Conservation (phyloP, 2,113 vertebrate species). For the Sander lucioperca region DNA sequence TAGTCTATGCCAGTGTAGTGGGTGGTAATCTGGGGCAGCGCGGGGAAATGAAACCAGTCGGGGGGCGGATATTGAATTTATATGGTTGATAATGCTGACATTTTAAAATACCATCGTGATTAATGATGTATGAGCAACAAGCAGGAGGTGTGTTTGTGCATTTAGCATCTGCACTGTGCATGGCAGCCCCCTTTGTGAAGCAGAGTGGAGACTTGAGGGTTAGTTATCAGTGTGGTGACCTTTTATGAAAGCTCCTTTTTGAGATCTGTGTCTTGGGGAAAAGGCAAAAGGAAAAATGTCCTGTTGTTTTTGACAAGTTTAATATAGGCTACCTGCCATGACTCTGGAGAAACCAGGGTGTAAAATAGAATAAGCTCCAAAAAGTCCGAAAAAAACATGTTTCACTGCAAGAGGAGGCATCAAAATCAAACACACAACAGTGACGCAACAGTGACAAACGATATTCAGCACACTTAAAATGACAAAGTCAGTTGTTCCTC, state of each 20-base stretch:
- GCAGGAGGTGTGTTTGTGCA: constrained; percentile 65
- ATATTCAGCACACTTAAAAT: background rate
- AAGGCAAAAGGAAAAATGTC: background rate
- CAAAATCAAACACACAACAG: background rate
- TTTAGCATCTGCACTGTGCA: constrained; percentile 10
- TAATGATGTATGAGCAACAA: constrained; percentile 77
- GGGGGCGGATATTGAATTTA: constrained; percentile 60
- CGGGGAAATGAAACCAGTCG: constrained; percentile 46
- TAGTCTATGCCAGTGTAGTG: constrained; percentile 12
- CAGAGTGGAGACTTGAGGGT: background rate
- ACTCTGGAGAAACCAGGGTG: background rate
- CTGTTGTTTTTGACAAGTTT: background rate
- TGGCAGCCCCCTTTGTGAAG: constrained; percentile 7
- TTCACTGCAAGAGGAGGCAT: background rate
- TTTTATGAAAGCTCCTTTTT: constrained; percentile 17
- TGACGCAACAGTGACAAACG: background rate
- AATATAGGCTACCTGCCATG: background rate
- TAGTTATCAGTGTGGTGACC: constrained; percentile 15
- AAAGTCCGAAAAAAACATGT: background rate
- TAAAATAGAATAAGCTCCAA: background rate
- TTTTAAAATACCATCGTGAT: constrained; percentile 72
- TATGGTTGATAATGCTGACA: constrained; percentile 68
- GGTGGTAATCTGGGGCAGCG: constrained; percentile 55
- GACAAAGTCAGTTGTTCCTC: background rate
- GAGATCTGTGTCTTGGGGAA: constrained; percentile 1